Conservation (phyloP, 2,113 vertebrate species). For the Ictalurus furcatus region DNA sequence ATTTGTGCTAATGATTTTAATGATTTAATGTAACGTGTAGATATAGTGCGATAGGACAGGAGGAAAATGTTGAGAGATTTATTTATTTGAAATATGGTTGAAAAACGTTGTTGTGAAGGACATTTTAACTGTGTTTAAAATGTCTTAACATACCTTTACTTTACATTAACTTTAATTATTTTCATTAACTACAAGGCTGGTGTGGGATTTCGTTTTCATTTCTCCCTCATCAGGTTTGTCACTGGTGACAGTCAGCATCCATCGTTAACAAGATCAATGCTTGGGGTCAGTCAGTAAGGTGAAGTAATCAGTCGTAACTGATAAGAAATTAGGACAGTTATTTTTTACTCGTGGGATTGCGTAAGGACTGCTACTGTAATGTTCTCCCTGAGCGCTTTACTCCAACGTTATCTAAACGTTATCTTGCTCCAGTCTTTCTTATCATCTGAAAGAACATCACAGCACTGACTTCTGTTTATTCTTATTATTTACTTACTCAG, state of each 20-base stretch:
- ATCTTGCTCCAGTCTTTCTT: slow-evolving; percentile 11
- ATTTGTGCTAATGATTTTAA: no score
- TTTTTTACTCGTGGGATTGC: background rate
- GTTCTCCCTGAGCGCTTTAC: background rate
- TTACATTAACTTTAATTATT: background rate
- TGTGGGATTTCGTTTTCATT: background rate
- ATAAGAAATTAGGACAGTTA: slow-evolving; percentile 16
- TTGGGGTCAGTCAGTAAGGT: background rate
- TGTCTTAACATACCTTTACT: background rate
- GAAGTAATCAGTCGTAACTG: slow-evolving; percentile 27
- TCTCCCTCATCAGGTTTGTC: background rate
- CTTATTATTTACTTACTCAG: background rate
- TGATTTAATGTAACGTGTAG: no score
- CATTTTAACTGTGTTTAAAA: background rate
- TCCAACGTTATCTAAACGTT: background rate
- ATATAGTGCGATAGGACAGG: no score
- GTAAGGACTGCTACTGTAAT: background rate
- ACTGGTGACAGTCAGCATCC: background rate
- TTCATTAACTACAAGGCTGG: background rate
- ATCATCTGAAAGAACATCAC: slow-evolving; percentile 8
- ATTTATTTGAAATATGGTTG: background rate
- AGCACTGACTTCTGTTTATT: slow-evolving; percentile 4
- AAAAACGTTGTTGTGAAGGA: background rate
- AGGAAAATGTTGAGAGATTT: no score
- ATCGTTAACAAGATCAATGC: slow-evolving; percentile 13